phyloP scores from a whole-genome alignment of 1,140 invertebrate genomes.

The Cherax destructor region DNA sequence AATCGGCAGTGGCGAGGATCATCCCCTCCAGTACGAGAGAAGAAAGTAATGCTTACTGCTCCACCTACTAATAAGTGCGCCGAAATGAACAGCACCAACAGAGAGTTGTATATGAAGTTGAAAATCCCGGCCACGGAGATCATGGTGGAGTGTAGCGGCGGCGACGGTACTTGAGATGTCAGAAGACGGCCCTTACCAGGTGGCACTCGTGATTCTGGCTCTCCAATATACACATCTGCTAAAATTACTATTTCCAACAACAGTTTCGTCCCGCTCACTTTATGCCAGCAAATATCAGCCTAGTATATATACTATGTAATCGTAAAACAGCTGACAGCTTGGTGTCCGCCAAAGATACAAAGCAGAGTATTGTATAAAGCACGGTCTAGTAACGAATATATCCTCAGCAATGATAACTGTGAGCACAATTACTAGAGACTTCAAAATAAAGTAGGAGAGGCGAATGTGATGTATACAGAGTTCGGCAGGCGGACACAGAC shows the following conservation, averaged over 20 bases:
- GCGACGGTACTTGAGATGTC: not conserved
- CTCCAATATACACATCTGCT: not conserved
- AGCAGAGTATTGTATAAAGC: too few species aligned
- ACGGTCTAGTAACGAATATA: not conserved
- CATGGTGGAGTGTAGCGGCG: slow-evolving; percentile 8
- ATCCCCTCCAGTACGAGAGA: slow-evolving; percentile 25
- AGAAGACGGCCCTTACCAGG: not conserved
- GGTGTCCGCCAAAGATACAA: not conserved
- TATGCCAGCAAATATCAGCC: not conserved
- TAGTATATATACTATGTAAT: too few species aligned
- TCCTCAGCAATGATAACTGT: not conserved
- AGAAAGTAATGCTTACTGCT: slow-evolving; percentile 73
- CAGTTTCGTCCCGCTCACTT: not conserved
- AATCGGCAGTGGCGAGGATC: not conserved
- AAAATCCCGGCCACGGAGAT: slow-evolving; percentile 43
- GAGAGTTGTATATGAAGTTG: slow-evolving; percentile 73
- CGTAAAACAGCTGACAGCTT: not conserved
- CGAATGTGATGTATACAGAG: not conserved
- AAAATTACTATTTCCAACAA: not conserved
- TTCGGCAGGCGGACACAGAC: not conserved
- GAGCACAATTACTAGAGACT: too few species aligned
- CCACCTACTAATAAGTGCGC: slow-evolving; percentile 76
- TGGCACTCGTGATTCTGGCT: not conserved
- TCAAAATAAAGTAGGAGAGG: not conserved
- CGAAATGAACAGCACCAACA: slow-evolving; percentile 74